Evolutionary conservation across 2,888 invertebrate species (phyloP).

Genomic region (Dasypolia templi): DNA sequence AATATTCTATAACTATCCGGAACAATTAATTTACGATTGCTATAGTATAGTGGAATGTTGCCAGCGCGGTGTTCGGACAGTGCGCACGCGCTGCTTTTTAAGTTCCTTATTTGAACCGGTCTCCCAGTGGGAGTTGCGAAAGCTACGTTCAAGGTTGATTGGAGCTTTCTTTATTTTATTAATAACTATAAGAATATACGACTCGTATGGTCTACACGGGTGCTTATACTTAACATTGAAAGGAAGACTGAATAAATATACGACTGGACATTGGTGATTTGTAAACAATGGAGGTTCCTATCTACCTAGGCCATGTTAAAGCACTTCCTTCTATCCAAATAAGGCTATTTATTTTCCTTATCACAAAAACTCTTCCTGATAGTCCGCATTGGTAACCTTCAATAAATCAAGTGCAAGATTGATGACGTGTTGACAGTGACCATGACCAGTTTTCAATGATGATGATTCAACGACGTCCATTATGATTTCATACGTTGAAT

Average conservation of each 20-base stretch:
- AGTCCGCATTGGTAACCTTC: slow-evolving; percentile 43
- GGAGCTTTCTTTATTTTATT: slow-evolving; percentile 66
- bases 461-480: slow-evolving; percentile 58
- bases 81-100: slow-evolving; percentile 56
- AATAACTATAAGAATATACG: slow-evolving; percentile 35
- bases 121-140: slow-evolving; percentile 67
- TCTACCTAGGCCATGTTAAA: slow-evolving; percentile 33
- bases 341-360: slow-evolving; percentile 59
- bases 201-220: slow-evolving; percentile 1
- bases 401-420: slow-evolving; percentile 56
- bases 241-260: slow-evolving; percentile 27
- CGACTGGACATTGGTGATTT: slow-evolving; percentile 31
- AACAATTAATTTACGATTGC: slow-evolving; percentile 6
- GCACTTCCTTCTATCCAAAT: slow-evolving; percentile 43
- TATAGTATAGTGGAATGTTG: slow-evolving; percentile 48
- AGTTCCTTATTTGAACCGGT: slow-evolving; percentile 69
- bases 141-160: slow-evolving; percentile 66
- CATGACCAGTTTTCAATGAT: slow-evolving; percentile 65
- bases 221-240: slow-evolving; percentile 35
- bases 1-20: slow-evolving; percentile 36
- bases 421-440: slow-evolving; percentile 64
- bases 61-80: slow-evolving; percentile 37
- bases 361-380: slow-evolving; percentile 53
- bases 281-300: slow-evolving; percentile 47
- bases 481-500: slow-evolving; percentile 20